Evolutionary conservation across 2,888 invertebrate genomes (phyloP), one percentile per base, ranked within the genome.

Genomic region (Spilarctia lutea): DNA sequence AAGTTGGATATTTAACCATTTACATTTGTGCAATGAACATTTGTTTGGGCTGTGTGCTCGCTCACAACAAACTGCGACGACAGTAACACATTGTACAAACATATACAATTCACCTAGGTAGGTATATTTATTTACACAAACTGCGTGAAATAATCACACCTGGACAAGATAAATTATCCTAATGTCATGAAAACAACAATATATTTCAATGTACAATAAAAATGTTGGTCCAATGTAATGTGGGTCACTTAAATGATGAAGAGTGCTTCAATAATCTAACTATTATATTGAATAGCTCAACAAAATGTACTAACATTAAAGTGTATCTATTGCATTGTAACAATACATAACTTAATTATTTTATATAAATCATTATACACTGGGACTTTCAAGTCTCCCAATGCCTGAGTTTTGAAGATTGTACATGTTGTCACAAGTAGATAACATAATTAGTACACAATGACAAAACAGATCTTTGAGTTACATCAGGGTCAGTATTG

Each of bases 271-370:
- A 60, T 27, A 27, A 27, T 13, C 13, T 60, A 60, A 1, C 13
- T 56, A 60, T n/a, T 4, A 60, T 60, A 27, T 27, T 16, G 60
- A 60, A 60, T 60, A 60, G 60, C 27, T n/a, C 60, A 60, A 60
- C 27, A 13, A 60, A 16, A 45, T 24, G 63, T 60, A 60, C 27
- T 60, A 27, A 16, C 11, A 60, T 60, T 60, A 60, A 60, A 60
- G 60, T 60, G 27, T 60, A 60, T 60, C 60, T 60, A 60, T 60
- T 60, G 60, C 27, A 60, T 60, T 60, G 27, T 60, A 60, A 60
- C 60, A 60, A 60, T 60, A 60, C 60, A 60, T 60, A 60, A 60
- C 60, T 60, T 60, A 60, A 60, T 27, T 60, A 27, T 27, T 27
- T 60, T 16, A 60, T 30, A 6, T 16, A 30, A 63, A 63, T 18